Conservation (phyloP, 2,113 vertebrate species). For the Seriola aureovittata region DNA sequence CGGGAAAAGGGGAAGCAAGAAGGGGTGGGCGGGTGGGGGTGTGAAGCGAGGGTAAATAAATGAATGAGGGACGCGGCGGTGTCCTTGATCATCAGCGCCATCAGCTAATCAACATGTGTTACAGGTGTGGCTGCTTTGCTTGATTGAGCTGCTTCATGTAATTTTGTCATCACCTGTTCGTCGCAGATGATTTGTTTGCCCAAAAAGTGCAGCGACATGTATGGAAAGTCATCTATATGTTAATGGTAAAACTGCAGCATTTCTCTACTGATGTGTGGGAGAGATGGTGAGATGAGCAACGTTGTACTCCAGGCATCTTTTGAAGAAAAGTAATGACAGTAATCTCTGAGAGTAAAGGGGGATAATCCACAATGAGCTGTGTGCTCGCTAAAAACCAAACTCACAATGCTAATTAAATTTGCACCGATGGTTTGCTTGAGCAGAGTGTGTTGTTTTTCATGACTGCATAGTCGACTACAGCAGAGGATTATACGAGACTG, state of each 20-base stretch:
- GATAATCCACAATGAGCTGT: constrained; percentile 13
- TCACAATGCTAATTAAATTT: constrained; percentile 9
- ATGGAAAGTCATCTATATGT: constrained; percentile 54
- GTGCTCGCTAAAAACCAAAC: constrained; percentile 11
- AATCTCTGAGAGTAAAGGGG: constrained; percentile 7
- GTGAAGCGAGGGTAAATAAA: constrained; percentile 19
- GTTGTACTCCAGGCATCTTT: constrained; percentile 40
- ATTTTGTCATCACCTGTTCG: constrained; percentile 8
- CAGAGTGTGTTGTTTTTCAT: not conserved
- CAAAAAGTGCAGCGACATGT: not conserved
- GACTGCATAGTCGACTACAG: not conserved
- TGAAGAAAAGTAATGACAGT: constrained; percentile 37
- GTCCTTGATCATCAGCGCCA: constrained; percentile 25
- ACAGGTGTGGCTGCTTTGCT: constrained; percentile 34
- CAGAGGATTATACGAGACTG: not conserved
- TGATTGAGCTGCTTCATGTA: constrained; percentile 1
- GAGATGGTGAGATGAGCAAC: constrained; percentile 10
- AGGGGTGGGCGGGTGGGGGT: not conserved
- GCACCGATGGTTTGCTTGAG: not conserved
- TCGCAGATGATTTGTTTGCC: not conserved
- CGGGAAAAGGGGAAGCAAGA: constrained; percentile 26
- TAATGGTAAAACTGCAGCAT: constrained; percentile 34
- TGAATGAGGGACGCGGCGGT: constrained; percentile 31
- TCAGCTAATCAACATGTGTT: constrained; percentile 44
- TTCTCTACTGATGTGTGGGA: constrained; percentile 39